Evolutionary conservation across 2,888 invertebrate genomes (phyloP), one percentile per base, ranked within the genome.

Genomic region (Agrochola lota): DNA sequence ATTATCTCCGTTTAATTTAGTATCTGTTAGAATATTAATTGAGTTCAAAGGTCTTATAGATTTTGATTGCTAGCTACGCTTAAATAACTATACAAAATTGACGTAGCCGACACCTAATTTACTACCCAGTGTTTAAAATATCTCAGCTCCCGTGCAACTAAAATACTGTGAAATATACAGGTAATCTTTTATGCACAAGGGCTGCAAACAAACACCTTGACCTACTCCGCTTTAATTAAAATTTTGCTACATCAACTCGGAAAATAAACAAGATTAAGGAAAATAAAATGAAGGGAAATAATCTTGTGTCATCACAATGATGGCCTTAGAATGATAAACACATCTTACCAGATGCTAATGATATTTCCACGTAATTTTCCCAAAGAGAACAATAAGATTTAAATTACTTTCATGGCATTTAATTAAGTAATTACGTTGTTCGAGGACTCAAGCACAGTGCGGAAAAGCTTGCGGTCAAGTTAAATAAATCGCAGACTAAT

Each of bases 191-290:
- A 72, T 71, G 85, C 57, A 73, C 79, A 87, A 84, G 70, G 49
- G 52, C 66, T 73, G 67, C 74, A 78, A 83, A 79, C 74, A 74
- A 55, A 66, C 63, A 78, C 85, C 78, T 87, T 85, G 85, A 84
- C 85, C 89, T 66, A 84, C 79, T 84, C 73, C 52, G 67, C 15
- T 81, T 85, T 88, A 83, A 88, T 87, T 88, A 81, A 88, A 88
- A 88, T 73, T 74, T 40, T n/a, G 66, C 80, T 52, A 74, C 77
- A 77, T 72, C 66, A 77, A 69, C 71, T 72, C 26, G 8, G n/a
- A 67, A 81, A 70, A 85, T 78, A 82, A 85, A 82, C 70, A 60
- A 52, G 59, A 30, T 40, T 20, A 43, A 64, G 52, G 17, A 74
- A 84, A 81, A 77, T 43, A 55, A 74, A 66, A 69, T 7, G 9